These are phyloP conservation scores for Origma solitaria DNA, from an alignment of 2,113 vertebrate genomes.

Conservation along the genomic window DNA sequence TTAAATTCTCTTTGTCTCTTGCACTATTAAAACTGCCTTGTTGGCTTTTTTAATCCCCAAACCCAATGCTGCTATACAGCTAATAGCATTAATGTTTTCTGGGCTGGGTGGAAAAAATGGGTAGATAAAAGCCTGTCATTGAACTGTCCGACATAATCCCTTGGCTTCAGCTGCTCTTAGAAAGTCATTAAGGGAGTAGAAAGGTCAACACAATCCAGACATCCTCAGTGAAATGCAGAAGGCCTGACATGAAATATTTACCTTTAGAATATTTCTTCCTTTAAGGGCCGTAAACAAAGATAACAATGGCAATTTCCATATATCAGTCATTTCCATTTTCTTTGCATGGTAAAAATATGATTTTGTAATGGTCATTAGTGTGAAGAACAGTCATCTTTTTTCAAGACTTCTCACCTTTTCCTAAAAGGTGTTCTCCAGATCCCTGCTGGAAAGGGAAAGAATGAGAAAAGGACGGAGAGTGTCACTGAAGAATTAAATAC, in stretches of 20 bases:
- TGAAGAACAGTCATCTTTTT: background rate
- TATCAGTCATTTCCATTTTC: background rate
- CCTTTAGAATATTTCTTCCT: background rate
- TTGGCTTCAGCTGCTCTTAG: background rate
- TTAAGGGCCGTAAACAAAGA: background rate
- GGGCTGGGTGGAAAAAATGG: background rate
- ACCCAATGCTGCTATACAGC: background rate
- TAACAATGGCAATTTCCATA: background rate
- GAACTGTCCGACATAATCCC: background rate
- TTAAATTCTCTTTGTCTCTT: background rate
- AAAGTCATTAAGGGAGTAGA: background rate
- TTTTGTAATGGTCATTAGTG: background rate
- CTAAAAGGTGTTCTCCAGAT: background rate
- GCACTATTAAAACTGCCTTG: background rate
- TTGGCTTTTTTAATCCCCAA: background rate
- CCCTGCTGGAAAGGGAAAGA: background rate
- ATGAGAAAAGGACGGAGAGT: background rate
- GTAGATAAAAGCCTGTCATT: background rate
- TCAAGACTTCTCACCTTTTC: background rate
- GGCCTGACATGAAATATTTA: background rate
- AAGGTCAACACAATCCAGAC: background rate
- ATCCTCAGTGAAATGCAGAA: background rate
- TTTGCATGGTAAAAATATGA: background rate
- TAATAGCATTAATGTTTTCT: background rate
- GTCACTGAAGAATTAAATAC: background rate